Evolutionary conservation across 2,797 vertebrate species (phyloP).

Genomic region (Micropoecilia bifurca): DNA sequence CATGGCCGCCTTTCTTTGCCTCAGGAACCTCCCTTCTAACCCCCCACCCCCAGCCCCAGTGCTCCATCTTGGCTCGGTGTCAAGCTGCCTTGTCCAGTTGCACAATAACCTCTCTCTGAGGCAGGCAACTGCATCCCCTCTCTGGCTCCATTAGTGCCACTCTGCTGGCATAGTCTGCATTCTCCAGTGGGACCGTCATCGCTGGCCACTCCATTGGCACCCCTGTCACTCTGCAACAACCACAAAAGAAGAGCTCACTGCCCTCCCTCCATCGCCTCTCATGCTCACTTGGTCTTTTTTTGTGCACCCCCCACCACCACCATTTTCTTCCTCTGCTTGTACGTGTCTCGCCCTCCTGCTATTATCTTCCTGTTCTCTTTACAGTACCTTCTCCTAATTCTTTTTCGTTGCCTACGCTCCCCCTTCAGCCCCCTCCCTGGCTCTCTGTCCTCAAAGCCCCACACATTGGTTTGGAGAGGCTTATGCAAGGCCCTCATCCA

Average conservation of each 20-base stretch:
- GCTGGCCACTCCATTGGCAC: slow-evolving; percentile 77
- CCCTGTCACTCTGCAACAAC: slow-evolving; percentile 72
- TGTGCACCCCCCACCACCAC: slow-evolving; percentile 32
- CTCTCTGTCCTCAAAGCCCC: slow-evolving; percentile 37
- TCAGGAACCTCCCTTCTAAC: slow-evolving; percentile 58
- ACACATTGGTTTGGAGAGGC: slow-evolving; percentile 77
- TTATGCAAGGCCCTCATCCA: slow-evolving; percentile 79
- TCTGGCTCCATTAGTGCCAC: slow-evolving; percentile 81
- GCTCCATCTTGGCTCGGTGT: slow-evolving; percentile 81
- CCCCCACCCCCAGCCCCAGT: slow-evolving; percentile 57
- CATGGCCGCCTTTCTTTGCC: slow-evolving; percentile 75
- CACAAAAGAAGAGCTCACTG: slow-evolving; percentile 68
- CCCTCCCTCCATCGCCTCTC: slow-evolving; percentile 58
- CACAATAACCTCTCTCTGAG: slow-evolving; percentile 80
- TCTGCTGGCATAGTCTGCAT: slow-evolving; percentile 81
- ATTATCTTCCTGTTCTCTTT: slow-evolving; percentile 68
- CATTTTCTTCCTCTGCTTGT: slow-evolving; percentile 62
- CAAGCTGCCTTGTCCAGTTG: slow-evolving; percentile 80
- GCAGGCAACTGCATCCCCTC: slow-evolving; percentile 80
- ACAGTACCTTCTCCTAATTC: slow-evolving; percentile 65
- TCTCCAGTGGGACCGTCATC: slow-evolving; percentile 83
- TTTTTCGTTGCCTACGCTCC: slow-evolving; percentile 46
- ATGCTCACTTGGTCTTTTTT: slow-evolving; percentile 65
- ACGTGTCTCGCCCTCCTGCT: slow-evolving; percentile 44
- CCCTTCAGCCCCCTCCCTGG: slow-evolving; percentile 24